Evolutionary conservation across 2,113 vertebrate genomes (phyloP).

Genomic region (Hystrix brachyura): DNA sequence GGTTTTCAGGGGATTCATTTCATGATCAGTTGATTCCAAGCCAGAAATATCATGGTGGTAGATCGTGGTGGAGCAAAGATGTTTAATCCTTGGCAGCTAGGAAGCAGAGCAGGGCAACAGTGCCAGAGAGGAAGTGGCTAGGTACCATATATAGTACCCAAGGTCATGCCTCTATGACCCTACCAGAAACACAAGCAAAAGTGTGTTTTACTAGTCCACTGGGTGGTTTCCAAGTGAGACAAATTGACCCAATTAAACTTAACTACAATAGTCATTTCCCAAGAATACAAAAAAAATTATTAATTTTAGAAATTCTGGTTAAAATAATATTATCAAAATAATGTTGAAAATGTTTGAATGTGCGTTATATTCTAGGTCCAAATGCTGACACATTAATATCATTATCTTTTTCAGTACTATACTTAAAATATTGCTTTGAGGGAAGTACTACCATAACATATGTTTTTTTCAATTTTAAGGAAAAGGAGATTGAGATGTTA

Average conservation of each 20-base stretch:
- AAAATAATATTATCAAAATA: constrained; percentile 24
- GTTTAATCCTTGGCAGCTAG: background rate
- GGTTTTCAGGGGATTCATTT: background rate
- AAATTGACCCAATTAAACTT: background rate
- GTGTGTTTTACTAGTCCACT: background rate
- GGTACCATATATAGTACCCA: background rate
- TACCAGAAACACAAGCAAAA: background rate
- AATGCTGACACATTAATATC: background rate
- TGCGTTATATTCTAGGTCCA: background rate
- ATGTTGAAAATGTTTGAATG: background rate
- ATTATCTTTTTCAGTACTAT: background rate
- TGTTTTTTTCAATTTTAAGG: background rate
- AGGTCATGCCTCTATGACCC: background rate
- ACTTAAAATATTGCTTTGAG: background rate
- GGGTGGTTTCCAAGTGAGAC: background rate
- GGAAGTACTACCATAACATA: background rate
- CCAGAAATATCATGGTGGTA: background rate
- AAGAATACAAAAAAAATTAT: background rate
- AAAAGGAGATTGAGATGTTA: background rate
- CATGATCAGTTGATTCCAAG: background rate
- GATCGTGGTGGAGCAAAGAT: background rate
- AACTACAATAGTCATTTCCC: background rate
- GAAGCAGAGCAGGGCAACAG: background rate
- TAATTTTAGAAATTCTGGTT: background rate
- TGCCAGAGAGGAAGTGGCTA: background rate